Conservation (phyloP, 2,888 invertebrate genomes). For the Ligdia adustata region DNA sequence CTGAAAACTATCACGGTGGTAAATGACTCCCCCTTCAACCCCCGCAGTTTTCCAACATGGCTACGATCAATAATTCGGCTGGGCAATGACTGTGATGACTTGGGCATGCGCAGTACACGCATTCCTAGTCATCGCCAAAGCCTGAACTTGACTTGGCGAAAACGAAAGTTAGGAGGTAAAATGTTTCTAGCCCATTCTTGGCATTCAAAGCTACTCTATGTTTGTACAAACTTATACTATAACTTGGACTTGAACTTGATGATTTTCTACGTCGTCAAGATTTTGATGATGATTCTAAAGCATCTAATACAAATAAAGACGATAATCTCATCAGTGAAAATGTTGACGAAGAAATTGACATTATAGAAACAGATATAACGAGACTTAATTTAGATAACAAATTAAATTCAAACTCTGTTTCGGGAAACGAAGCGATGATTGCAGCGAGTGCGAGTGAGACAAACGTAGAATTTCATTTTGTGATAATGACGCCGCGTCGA, state of each 20-base stretch:
- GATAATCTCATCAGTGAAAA: background rate
- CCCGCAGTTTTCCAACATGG: conserved; percentile 78
- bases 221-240: conserved; percentile 25
- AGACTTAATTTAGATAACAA: background rate
- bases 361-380: background rate
- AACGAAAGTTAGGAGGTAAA: conserved; percentile 77
- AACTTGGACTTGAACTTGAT: conserved; percentile 21
- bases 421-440: conserved; percentile 34
- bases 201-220: conserved; percentile 35
- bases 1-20: conserved; percentile 82
- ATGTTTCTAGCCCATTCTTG: conserved; percentile 81
- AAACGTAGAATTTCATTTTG: conserved; percentile 50
- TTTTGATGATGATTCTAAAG: conserved; percentile 4
- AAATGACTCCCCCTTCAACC: conserved; percentile 58
- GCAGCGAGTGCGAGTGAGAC: conserved; percentile 67
- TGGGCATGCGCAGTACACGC: conserved; percentile 69
- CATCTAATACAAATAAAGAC: background rate
- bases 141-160: conserved; percentile 83
- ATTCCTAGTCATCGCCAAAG: conserved; percentile 73
- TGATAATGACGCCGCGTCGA: conserved; percentile 44
- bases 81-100: conserved; percentile 84
- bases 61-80: conserved; percentile 82
- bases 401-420: conserved; percentile 38
- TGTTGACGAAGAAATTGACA: background rate
- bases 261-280: conserved; percentile 4